phyloP scores from a whole-genome alignment of 2,797 vertebrate genomes.

The Alca torda region DNA sequence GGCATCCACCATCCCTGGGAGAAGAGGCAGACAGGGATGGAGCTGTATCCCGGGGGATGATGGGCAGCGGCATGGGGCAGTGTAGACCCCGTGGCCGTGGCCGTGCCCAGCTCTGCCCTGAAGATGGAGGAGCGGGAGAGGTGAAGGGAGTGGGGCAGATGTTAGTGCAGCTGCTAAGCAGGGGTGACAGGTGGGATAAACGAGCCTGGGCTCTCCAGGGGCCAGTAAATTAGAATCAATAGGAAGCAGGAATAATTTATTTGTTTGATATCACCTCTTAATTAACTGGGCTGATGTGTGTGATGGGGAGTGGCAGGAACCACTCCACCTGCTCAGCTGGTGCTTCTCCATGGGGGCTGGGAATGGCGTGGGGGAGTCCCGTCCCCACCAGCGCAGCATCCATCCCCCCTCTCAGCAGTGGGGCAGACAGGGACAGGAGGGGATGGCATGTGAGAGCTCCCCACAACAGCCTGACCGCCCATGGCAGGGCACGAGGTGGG shows the following conservation, averaged over 20 bases:
- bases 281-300: slow-evolving; percentile 62
- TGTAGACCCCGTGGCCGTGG: accelerated
- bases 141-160: slow-evolving; percentile 33
- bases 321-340: neutral
- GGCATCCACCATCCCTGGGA: accelerated
- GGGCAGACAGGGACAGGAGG: neutral
- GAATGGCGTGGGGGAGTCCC: neutral
- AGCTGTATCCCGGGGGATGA: neutral
- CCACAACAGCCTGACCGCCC: accelerated
- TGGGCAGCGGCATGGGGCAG: neutral
- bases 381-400: neutral
- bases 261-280: slow-evolving; percentile 67
- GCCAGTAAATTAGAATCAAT: slow-evolving; percentile 69
- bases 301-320: neutral
- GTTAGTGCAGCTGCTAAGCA: slow-evolving; percentile 48
- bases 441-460: accelerated
- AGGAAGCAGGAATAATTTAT: slow-evolving; percentile 69
- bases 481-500: accelerated
- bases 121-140: neutral
- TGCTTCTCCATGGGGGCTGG: neutral
- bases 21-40: neutral
- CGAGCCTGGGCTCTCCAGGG: slow-evolving; percentile 32
- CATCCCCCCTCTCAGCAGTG: accelerated
- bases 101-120: neutral
- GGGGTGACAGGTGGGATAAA: slow-evolving; percentile 63